Conservation (phyloP, 2,113 vertebrate genomes). For the Pelecanus crispus region DNA sequence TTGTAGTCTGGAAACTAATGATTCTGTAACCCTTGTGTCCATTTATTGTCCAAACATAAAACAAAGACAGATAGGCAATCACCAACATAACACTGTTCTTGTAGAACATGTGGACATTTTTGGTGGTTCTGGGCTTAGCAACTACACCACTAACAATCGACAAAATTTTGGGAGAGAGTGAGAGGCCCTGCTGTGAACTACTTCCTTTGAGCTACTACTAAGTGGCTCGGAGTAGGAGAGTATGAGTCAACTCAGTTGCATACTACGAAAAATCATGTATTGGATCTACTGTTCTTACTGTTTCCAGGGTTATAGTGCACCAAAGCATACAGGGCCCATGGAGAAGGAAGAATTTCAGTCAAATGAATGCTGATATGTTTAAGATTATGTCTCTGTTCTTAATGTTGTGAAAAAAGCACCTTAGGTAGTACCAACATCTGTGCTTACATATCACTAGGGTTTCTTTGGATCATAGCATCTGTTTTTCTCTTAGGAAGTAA, state of each 20-base stretch:
- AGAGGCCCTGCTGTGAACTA: neutral
- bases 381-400: neutral
- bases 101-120: neutral
- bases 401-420: neutral
- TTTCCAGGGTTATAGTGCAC: neutral
- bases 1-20: neutral
- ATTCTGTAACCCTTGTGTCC: neutral
- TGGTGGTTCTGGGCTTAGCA: neutral
- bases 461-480: neutral
- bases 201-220: neutral
- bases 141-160: neutral
- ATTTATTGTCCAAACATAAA: neutral
- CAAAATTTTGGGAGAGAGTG: neutral
- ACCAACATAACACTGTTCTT: neutral
- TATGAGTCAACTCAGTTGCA: neutral
- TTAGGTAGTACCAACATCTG: neutral
- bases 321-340: neutral
- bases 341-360: neutral
- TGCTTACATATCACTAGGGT: neutral
- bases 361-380: neutral
- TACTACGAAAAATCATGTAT: neutral
- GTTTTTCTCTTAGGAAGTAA: neutral
- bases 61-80: neutral
- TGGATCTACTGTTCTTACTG: neutral
- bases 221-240: fast-evolving